Evolutionary conservation across 1,140 invertebrate species (phyloP), one percentile per base, ranked within the genome.

Genomic region (Alviniconcha marisindica): DNA sequence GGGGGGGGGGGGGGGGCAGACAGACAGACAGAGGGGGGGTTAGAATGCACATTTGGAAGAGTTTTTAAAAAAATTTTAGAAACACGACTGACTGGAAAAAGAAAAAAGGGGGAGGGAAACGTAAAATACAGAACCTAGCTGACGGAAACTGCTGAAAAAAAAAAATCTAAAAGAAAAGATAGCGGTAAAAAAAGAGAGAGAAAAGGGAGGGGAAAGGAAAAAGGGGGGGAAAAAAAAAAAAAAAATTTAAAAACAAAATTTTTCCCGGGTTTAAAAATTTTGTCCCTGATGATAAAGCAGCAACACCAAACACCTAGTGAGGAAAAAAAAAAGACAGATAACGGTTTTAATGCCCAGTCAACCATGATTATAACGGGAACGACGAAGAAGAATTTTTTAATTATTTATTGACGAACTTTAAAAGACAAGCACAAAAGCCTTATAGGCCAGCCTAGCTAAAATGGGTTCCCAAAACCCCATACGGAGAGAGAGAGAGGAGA

Each of bases 111-210:
- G 10, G n/a, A n/a, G 31, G 15, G n/a, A 77, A 33, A 36, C 4
- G 28, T n/a, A 33, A 71, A 36, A 33, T 14, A 71, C 10, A 36
- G 31, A 33, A 14, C 31, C 14, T 33, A 14, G 10, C 28, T n/a
- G 66, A 33, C 28, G 36, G 36, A 71, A 28, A 36, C n/a, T n/a
- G n/a, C 28, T 7, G 36, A 71, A 14, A 71, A 28, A 33, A 33
- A 36, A 36, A 71, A 33, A 14, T 14, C 31, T 7, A 71, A 33
- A 71, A 33, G 21, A 33, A 71, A 33, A 71, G 31, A 66, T 7
- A 66, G 60, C 10, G 60, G n/a, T 7, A 66, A n/a, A 66, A n/a
- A 66, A n/a, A 66, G 60, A 66, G 60, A 66, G 60, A 66, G 60
- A 66, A n/a, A 66, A n/a, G n/a, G 60, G n/a, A 28, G n/a, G 60